These are phyloP conservation scores for Brachionus calyciflorus DNA, from an alignment of 1,140 invertebrate species.

Conservation along the genomic window DNA sequence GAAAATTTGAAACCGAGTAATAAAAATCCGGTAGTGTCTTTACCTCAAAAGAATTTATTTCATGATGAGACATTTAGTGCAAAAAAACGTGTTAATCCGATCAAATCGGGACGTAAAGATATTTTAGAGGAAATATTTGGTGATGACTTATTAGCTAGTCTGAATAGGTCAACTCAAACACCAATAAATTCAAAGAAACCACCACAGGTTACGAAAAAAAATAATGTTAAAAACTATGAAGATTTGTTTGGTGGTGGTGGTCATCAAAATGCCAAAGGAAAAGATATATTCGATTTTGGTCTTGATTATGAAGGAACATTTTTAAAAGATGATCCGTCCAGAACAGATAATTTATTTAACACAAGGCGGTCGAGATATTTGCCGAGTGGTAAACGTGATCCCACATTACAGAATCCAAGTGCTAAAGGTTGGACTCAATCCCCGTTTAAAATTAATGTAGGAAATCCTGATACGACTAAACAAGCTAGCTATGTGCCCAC, in stretches of 20 bases:
- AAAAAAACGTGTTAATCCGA: not conserved
- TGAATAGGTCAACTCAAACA: not conserved
- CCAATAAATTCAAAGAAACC: not conserved
- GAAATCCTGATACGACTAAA: slow-evolving; percentile 10
- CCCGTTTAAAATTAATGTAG: slow-evolving; percentile 31
- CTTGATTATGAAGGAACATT: slow-evolving; percentile 22
- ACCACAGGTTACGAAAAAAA: not conserved
- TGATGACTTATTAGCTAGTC: slow-evolving; percentile 21
- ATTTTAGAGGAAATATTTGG: slow-evolving; percentile 35
- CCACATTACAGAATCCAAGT: not conserved
- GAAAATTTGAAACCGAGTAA: not conserved
- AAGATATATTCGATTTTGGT: not conserved
- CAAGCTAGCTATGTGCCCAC: slow-evolving; percentile 42
- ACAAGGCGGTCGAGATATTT: slow-evolving; percentile 36
- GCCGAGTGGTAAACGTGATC: slow-evolving; percentile 37
- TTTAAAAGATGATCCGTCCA: slow-evolving; percentile 22
- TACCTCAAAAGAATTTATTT: no score
- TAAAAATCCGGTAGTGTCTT: not conserved
- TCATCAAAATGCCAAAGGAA: not conserved
- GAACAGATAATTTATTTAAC: slow-evolving; percentile 37
- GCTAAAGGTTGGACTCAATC: slow-evolving; percentile 37
- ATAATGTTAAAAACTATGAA: slow-evolving; percentile 1
- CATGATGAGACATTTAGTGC: not conserved
- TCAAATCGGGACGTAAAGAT: slow-evolving; percentile 18
- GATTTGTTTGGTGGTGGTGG: not conserved